Evolutionary conservation across 2,888 invertebrate genomes (phyloP), one percentile per base, ranked within the genome.

Genomic region (Dasypolia templi): DNA sequence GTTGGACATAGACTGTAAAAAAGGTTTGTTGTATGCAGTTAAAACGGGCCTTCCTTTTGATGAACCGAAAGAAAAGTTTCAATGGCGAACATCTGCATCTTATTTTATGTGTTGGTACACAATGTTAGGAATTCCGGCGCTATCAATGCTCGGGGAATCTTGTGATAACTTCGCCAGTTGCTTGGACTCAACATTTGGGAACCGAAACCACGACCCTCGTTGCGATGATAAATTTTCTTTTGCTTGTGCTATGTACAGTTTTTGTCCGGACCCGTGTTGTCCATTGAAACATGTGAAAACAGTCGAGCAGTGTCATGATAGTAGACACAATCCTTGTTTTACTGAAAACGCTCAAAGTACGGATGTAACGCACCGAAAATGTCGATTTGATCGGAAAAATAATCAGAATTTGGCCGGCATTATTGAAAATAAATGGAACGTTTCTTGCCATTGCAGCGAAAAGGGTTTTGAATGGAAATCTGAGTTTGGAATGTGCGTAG

Each of bases 101-200:
- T 97, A 97, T 90, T 97, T 96, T 91, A 97, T 97, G 97, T 97
- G 97, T 86, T 97, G 97, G 97, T 97, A 96, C 88, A 97, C 97
- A 26, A 97, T 97, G 96, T 91, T 95, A 64, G 95, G 95, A 77
- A 93, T 87, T 29, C 94, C 96, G 7, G 94, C 95, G 66, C 90
- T 97, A 77, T 92, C 94, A 22, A 93, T 95, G 88, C 92, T 97
- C 56, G 95, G 95, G 1, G 97, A 97, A 84, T 88, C 92, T 12
- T 97, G 97, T 87, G 97, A 97, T 87, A 97, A 97, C 91, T 97
- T 96, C 83, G 97, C 97, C 1, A 93, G 95, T 86, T 97, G 97
- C 86, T 90, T 97, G 74, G 95, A 97, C 85, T 79, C 90, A 19
- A 85, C 87, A 49, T 92, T 91, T 75, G 95, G 96, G 0, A 82